Evolutionary conservation across 2,888 invertebrate species (phyloP).

Genomic region (Choreutis nemorana): DNA sequence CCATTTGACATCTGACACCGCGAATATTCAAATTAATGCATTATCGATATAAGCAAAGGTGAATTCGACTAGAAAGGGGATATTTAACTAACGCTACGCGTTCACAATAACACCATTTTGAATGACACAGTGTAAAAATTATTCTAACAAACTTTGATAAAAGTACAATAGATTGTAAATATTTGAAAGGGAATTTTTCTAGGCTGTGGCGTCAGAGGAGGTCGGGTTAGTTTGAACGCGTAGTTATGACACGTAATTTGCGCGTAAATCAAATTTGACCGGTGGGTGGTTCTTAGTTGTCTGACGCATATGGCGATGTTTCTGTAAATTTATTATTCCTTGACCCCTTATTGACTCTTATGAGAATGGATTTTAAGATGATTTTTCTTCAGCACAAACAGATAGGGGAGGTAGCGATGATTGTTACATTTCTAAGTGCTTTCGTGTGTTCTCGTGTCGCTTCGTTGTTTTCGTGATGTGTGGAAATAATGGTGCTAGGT

Average conservation of each 20-base stretch:
- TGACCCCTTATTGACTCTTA: too few relatives aligned
- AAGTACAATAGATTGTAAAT: not conserved
- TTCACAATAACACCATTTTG: slow-evolving; percentile 16
- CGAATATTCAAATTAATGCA: slow-evolving; percentile 67
- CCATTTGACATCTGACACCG: slow-evolving; percentile 67
- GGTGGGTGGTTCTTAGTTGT: slow-evolving; percentile 54
- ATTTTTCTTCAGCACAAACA: too few relatives aligned
- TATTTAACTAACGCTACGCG: slow-evolving; percentile 36
- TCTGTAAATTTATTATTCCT: too few relatives aligned
- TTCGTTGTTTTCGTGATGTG: slow-evolving; percentile 39
- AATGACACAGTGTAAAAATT: slow-evolving; percentile 21
- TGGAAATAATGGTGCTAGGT: slow-evolving; percentile 34
- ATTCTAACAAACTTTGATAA: not conserved
- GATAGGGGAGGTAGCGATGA: slow-evolving; percentile 26
- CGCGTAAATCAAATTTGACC: slow-evolving; percentile 67
- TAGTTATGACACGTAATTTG: slow-evolving; percentile 63
- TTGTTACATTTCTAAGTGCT: slow-evolving; percentile 46
- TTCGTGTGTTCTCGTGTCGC: slow-evolving; percentile 46
- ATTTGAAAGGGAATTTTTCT: slow-evolving; percentile 10
- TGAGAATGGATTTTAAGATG: too few relatives aligned
- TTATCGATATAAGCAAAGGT: slow-evolving; percentile 56
- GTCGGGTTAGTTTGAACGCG: slow-evolving; percentile 24
- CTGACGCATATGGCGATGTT: slow-evolving; percentile 59
- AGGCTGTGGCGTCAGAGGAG: slow-evolving; percentile 23
- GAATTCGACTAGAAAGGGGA: slow-evolving; percentile 48